Percentiles rank a stretch among this genome's conserved stretches.
These are phyloP conservation scores for Ellobius talpinus DNA, from an alignment of 2,113 vertebrate genomes.

Conservation along the genomic window DNA sequence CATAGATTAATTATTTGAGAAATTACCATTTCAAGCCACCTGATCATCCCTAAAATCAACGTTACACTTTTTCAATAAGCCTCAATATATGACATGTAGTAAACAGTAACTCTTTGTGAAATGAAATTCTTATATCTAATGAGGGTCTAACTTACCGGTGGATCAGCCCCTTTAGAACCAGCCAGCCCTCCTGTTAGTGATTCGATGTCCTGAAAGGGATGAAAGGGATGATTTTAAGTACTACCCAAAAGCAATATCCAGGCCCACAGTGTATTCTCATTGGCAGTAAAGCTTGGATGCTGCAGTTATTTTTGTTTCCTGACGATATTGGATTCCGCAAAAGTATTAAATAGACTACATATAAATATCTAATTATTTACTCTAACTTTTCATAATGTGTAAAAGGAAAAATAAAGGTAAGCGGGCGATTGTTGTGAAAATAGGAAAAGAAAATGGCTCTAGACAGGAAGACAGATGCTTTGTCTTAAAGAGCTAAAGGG, in stretches of 20 bases:
- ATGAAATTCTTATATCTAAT: constrained; percentile 68
- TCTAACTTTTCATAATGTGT: background rate
- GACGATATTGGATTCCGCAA: background rate
- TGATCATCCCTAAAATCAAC: background rate
- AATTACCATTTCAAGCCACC: background rate
- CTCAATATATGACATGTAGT: background rate
- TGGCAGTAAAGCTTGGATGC: background rate
- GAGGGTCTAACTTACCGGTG: constrained; percentile 81
- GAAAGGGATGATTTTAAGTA: constrained; percentile 73
- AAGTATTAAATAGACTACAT: background rate
- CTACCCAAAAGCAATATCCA: constrained; percentile 30
- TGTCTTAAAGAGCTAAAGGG: background rate
- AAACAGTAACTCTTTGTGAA: constrained; percentile 20
- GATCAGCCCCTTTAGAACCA: constrained; percentile 83
- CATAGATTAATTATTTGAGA: background rate
- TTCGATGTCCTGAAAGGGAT: constrained; percentile 82
- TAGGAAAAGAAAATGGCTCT: background rate
- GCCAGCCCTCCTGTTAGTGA: constrained; percentile 81
- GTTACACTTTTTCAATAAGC: constrained; percentile 22
- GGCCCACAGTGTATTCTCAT: constrained; percentile 4
- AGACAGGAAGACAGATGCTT: constrained; percentile 40
- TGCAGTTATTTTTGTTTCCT: background rate
- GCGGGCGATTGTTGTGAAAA: constrained; percentile 35
- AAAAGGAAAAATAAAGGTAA: background rate
- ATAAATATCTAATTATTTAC: constrained; percentile 13